Conservation (phyloP, 2,113 vertebrate species). For the Rhinoptilus africanus region DNA sequence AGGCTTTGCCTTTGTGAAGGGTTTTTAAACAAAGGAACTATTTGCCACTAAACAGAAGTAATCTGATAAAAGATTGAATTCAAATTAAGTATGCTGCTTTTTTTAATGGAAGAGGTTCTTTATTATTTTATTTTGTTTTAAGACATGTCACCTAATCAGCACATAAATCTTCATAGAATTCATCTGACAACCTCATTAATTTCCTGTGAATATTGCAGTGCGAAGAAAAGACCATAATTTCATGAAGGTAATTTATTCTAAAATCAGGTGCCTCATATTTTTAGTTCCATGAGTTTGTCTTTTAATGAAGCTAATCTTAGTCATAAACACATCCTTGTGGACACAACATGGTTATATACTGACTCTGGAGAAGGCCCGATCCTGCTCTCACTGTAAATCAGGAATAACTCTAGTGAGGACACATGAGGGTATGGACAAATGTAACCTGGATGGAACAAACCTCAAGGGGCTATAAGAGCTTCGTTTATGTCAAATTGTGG, state of each 20-base stretch:
- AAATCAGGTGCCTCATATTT: conserved; percentile 55
- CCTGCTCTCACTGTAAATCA: neutral
- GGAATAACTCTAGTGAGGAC: neutral
- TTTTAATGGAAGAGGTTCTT: conserved; percentile 65
- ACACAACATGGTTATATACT: neutral
- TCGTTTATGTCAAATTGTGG: neutral
- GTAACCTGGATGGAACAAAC: neutral
- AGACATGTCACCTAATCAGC: conserved; percentile 55
- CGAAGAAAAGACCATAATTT: conserved; percentile 35
- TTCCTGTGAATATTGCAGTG: conserved; percentile 56
- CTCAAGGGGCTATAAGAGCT: neutral
- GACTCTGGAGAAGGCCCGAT: neutral
- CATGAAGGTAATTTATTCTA: conserved; percentile 58
- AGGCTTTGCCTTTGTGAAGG: conserved; percentile 59
- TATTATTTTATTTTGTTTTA: conserved; percentile 73
- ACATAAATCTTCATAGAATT: conserved; percentile 73
- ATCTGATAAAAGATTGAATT: conserved; percentile 75
- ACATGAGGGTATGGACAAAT: neutral
- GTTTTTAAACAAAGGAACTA: conserved; percentile 69
- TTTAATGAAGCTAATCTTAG: conserved; percentile 47
- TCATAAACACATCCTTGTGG: neutral
- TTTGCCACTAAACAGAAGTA: conserved; percentile 67
- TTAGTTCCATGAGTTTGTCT: conserved; percentile 6
- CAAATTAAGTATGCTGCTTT: conserved; percentile 70
- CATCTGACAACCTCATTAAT: conserved; percentile 69